Evolutionary conservation across 1,140 invertebrate genomes (phyloP).

Genomic region (Paraescarpia echinospica): DNA sequence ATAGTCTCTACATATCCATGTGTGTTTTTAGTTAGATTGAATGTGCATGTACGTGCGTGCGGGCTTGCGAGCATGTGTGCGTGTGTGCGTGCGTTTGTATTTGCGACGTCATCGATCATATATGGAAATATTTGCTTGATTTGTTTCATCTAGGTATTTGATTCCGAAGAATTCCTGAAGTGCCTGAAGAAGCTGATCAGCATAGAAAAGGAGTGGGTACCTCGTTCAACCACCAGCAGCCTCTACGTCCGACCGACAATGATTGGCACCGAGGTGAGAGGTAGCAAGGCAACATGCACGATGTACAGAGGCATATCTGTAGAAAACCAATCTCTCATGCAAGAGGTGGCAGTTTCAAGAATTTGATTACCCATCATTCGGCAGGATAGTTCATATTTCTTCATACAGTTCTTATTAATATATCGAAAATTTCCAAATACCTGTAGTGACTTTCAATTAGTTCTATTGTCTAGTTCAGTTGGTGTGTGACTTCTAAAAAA

Average conservation of each 20-base stretch:
- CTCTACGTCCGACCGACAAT: constrained; percentile 95
- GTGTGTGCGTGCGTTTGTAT: background rate
- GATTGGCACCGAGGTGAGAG: constrained; percentile 92
- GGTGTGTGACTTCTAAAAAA: no score
- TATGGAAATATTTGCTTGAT: background rate
- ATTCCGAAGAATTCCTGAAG: constrained; percentile 82
- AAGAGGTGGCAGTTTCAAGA: background rate
- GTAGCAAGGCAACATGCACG: background rate
- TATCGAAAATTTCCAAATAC: no score
- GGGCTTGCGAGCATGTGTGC: background rate
- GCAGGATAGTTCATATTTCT: no score
- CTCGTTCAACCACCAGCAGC: constrained; percentile 80
- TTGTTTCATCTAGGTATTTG: constrained; percentile 70
- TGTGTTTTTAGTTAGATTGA: background rate
- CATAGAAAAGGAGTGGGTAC: constrained; percentile 97
- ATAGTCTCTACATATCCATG: no score
- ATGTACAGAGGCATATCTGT: background rate
- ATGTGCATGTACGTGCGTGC: background rate
- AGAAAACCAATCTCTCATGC: background rate
- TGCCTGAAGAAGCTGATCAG: constrained; percentile 83
- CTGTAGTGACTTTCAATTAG: no score
- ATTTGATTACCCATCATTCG: background rate
- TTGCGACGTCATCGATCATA: background rate
- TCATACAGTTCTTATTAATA: no score
- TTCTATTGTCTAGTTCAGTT: no score